Percentiles rank a stretch among this genome's conserved stretches.
phyloP scores from a whole-genome alignment of 1,140 invertebrate species.

The Lethrus apterus region DNA sequence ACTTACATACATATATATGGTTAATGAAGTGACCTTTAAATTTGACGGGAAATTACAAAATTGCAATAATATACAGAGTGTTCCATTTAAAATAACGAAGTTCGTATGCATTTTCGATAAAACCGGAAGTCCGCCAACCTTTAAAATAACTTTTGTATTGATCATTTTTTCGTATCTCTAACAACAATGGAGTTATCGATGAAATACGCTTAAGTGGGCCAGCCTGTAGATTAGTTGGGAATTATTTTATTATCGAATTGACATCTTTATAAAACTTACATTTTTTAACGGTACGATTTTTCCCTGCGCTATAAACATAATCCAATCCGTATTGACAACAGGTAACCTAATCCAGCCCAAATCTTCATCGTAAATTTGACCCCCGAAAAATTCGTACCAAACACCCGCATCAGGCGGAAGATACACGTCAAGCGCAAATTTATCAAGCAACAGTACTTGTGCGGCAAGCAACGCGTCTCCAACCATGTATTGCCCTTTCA shows the following conservation, averaged over 20 bases:
- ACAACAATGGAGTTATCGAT: background rate
- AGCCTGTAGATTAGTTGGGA: background rate
- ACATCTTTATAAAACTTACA: conserved; percentile 7
- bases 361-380: conserved; percentile 20
- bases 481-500: conserved; percentile 38
- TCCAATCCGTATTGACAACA: conserved; percentile 32
- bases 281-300: conserved; percentile 31
- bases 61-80: no score
- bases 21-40: no score
- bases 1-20: no score
- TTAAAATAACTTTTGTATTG: background rate
- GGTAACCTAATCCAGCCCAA: conserved; percentile 26
- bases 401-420: conserved; percentile 26
- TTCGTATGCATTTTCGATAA: no score
- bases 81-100: no score
- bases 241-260: background rate
- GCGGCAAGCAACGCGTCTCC: conserved; percentile 35
- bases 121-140: background rate
- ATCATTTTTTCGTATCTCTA: background rate
- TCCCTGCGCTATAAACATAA: conserved; percentile 34
- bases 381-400: conserved; percentile 40
- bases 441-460: conserved; percentile 27
- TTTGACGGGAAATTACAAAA: no score
- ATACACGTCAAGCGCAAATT: conserved; percentile 28
- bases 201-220: background rate